Evolutionary conservation across 2,888 invertebrate genomes (phyloP), one percentile per base, ranked within the genome.

Genomic region (Malachius bipustulatus): DNA sequence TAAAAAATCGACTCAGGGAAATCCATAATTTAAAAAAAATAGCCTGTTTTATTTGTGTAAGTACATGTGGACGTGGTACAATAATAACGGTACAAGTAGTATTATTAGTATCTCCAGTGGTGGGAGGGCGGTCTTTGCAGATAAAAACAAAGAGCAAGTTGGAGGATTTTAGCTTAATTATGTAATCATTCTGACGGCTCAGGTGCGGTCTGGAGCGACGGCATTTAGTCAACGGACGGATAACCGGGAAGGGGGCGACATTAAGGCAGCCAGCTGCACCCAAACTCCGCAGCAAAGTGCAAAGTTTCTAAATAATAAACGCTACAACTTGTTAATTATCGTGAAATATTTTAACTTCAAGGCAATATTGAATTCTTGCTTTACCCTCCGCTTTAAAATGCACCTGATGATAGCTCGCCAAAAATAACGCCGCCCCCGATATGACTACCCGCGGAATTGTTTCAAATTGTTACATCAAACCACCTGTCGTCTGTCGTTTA

Each of bases 271-370:
- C 46, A 48, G 46, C 47, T 48, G 47, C 46, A 41, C 44, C 35
- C 32, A 36, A 38, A 49, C 42, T 45, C 49, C 47, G 46, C 48
- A 51, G 50, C 51, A 55, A 56, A 58, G 56, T 57, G 55, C 51
- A 51, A 58, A 58, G 56, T 58, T 58, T 56, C 51, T 48, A 54
- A 56, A 56, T 54, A 53, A 54, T 55, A 54, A 55, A 55, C 55
- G 52, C 51, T 50, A 50, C 46, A 47, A 49, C 44, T 39, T 47
- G 40, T 41, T 47, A 45, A 47, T 19, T 19, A 19, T 19, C n/a
- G n/a, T 19, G 24, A 19, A 19, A 19, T 19, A 19, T 19, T 19
- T 19, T 19, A 19, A 19, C 24, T 19, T 19, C 6, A n/a, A 19
- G n/a, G 24, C 24, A 19, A 19, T 19, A 19, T n/a, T n/a, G 6